Conservation (phyloP, 2,113 vertebrate genomes). For the Indicator indicator region DNA sequence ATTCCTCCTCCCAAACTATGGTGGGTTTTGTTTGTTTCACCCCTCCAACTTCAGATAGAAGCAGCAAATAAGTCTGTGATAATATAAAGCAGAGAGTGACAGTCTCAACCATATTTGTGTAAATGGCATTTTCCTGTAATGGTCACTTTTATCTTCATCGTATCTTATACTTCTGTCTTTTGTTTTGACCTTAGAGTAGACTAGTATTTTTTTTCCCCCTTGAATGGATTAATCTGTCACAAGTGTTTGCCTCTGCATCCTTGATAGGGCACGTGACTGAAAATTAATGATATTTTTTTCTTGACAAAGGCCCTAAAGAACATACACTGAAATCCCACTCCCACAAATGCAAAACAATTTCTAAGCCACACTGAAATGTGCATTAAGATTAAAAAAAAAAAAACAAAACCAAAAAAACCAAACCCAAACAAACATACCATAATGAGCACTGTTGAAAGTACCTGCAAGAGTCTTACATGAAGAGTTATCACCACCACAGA, state of each 20-base stretch:
- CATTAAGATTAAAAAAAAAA: background rate
- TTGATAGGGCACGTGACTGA: background rate
- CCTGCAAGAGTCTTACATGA: conserved; percentile 91
- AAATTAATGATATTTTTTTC: background rate
- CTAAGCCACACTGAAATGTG: background rate
- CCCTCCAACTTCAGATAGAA: background rate
- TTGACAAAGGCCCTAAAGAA: background rate
- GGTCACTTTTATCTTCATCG: background rate
- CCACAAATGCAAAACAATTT: background rate
- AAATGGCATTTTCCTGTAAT: background rate
- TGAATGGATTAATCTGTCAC: background rate
- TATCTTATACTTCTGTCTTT: background rate
- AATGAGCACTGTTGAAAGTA: conserved; percentile 91
- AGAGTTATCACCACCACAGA: conserved; percentile 95
- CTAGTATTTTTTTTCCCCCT: background rate
- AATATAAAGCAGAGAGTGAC: background rate
- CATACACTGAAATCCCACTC: background rate
- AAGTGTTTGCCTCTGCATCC: background rate
- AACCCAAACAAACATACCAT: conserved; percentile 80
- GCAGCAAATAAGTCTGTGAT: background rate
- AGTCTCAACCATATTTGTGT: background rate
- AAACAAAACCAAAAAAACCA: background rate
- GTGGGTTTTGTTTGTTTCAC: background rate
- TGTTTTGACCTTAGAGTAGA: background rate
- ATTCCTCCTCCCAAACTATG: background rate